phyloP scores from a whole-genome alignment of 2,888 invertebrate genomes.

The Agrochola macilenta region DNA sequence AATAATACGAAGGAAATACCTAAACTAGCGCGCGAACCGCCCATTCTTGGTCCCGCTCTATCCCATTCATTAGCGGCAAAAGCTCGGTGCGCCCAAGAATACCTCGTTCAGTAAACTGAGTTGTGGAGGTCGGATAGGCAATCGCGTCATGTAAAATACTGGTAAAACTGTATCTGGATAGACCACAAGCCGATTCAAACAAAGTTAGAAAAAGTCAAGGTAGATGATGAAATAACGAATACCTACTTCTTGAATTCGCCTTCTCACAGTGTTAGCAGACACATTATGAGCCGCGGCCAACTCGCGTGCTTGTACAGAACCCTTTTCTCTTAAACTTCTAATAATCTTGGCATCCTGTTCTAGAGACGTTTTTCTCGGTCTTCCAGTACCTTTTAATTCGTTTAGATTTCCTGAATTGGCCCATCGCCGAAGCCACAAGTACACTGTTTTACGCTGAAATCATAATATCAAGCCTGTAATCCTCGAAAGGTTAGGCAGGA shows the following conservation, averaged over 20 bases:
- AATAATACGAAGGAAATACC: no score
- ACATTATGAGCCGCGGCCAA: not conserved
- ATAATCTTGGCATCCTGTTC: conserved; percentile 3
- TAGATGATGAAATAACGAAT: not conserved
- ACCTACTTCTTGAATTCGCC: not conserved
- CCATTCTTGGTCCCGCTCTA: no score
- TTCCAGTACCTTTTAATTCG: not conserved
- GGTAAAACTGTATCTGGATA: no score
- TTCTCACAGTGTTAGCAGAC: not conserved
- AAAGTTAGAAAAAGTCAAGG: not conserved
- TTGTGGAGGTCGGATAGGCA: no score
- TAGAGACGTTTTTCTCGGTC: conserved; percentile 7
- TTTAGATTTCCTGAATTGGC: not conserved
- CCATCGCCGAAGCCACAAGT: conserved; percentile 6
- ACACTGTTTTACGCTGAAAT: conserved; percentile 10
- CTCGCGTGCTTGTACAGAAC: not conserved
- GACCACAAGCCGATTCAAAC: no score
- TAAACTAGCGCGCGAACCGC: no score
- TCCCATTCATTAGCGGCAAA: no score
- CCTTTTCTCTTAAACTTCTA: not conserved
- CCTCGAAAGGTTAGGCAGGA: no score
- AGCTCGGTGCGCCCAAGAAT: no score
- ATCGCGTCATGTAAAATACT: no score
- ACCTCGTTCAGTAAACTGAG: no score
- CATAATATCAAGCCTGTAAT: not conserved